A percentile compares a stretch with the other conserved stretches of the same genome.
These are phyloP conservation scores for Mimachlamys varia DNA, from an alignment of 2,888 invertebrate genomes.

Conservation along the genomic window DNA sequence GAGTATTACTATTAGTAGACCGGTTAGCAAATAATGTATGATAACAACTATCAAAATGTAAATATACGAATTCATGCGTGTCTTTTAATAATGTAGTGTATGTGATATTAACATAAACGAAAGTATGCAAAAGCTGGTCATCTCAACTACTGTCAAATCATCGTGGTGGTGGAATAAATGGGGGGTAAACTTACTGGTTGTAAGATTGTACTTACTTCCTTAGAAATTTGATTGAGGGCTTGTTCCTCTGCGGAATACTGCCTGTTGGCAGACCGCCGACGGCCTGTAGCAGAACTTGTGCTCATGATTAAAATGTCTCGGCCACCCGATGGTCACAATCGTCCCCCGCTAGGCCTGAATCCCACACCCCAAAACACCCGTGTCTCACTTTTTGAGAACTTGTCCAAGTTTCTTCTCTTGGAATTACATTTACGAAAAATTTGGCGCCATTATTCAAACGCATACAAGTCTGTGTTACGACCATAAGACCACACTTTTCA, in stretches of 20 bases:
- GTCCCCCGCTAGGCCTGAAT: background rate
- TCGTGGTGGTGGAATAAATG: too few species aligned
- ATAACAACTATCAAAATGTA: too few species aligned
- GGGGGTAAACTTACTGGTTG: too few species aligned
- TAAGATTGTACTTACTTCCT: constrained; percentile 88
- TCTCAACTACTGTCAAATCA: too few species aligned
- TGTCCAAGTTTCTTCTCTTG: constrained; percentile 1
- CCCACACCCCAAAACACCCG: constrained; percentile 38
- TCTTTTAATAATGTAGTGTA: too few species aligned
- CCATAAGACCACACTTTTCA: background rate
- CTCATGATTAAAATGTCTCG: background rate
- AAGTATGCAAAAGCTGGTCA: too few species aligned
- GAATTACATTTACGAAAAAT: constrained; percentile 12
- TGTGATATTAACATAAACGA: too few species aligned
- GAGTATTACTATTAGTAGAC: too few species aligned
- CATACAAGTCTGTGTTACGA: background rate
- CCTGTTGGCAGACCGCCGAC: constrained; percentile 85
- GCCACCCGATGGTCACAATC: background rate
- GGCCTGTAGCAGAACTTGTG: constrained; percentile 50
- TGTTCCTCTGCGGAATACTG: constrained; percentile 97
- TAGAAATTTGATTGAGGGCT: constrained; percentile 97
- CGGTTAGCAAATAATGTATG: too few species aligned
- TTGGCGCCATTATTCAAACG: background rate
- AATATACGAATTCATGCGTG: too few species aligned
- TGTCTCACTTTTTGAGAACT: background rate